Percentiles rank a stretch among this genome's conserved stretches.
These are phyloP conservation scores for Numida meleagris DNA, from an alignment of 2,113 vertebrate species.

Conservation along the genomic window DNA sequence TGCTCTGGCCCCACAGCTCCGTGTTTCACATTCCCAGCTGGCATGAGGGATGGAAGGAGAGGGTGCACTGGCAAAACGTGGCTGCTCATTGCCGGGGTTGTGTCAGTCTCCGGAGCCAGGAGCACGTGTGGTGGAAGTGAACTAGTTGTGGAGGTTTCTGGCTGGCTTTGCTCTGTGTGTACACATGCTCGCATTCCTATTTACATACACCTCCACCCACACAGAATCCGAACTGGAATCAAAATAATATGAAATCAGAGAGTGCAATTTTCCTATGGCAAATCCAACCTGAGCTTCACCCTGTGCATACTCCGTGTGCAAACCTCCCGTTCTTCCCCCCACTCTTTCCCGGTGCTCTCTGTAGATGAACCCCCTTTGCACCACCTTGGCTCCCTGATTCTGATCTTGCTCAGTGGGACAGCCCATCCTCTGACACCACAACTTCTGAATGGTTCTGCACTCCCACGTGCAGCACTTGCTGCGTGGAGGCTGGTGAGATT, in stretches of 20 bases:
- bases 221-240: background rate
- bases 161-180: background rate
- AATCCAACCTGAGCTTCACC: background rate
- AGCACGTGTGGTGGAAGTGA: background rate
- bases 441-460: background rate
- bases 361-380: fast-evolving
- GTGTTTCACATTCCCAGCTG: background rate
- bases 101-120: background rate
- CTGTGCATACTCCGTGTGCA: background rate
- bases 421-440: fast-evolving
- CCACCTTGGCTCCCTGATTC: background rate
- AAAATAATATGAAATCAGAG: background rate
- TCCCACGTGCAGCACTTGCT: background rate
- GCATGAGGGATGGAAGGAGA: background rate
- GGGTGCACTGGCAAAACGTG: background rate
- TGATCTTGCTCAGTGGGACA: background rate
- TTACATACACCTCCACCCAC: background rate
- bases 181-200: background rate
- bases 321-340: background rate
- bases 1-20: background rate
- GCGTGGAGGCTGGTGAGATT: background rate
- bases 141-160: background rate
- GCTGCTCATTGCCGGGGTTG: background rate
- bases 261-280: background rate
- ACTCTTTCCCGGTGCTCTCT: background rate